phyloP scores from a whole-genome alignment of 2,888 invertebrate species.

The Caenorhabditis uteleia region DNA sequence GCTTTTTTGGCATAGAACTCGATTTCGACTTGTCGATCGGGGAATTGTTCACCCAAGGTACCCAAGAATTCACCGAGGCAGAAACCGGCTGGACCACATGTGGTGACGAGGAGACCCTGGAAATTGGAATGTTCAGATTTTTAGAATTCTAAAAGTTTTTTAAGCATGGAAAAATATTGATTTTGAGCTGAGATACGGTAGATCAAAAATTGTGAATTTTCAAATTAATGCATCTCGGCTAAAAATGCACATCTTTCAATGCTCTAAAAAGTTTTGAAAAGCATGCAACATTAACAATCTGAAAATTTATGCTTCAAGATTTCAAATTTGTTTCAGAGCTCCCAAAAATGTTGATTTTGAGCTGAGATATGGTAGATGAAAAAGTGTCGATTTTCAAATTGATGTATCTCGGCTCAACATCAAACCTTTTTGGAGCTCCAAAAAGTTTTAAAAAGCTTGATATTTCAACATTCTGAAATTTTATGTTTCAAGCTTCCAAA shows the following conservation, averaged over 20 bases:
- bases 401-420: no score
- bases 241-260: no score
- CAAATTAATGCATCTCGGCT: no score
- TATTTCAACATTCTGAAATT: not conserved
- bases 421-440: no score
- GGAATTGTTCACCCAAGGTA: constrained; percentile 63
- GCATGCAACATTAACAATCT: no score
- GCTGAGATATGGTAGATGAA: not conserved
- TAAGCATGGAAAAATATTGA: no score
- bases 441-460: not conserved
- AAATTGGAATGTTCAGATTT: not conserved
- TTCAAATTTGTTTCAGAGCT: no score
- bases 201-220: not conserved
- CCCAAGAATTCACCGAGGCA: constrained; percentile 68
- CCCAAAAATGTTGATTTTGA: no score
- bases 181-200: no score
- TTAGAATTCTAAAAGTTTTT: not conserved
- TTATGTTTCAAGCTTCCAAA: not conserved
- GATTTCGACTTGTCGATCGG: constrained; percentile 60
- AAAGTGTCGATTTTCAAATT: not conserved
- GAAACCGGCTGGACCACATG: constrained; percentile 61
- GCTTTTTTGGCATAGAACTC: constrained; percentile 53
- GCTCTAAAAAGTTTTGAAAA: no score
- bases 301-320: no score
- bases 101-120: constrained; percentile 61